Base-by-base conservation (phyloP, 2,888 invertebrate genomes). In the Andrena haemorrhoa region DNA sequence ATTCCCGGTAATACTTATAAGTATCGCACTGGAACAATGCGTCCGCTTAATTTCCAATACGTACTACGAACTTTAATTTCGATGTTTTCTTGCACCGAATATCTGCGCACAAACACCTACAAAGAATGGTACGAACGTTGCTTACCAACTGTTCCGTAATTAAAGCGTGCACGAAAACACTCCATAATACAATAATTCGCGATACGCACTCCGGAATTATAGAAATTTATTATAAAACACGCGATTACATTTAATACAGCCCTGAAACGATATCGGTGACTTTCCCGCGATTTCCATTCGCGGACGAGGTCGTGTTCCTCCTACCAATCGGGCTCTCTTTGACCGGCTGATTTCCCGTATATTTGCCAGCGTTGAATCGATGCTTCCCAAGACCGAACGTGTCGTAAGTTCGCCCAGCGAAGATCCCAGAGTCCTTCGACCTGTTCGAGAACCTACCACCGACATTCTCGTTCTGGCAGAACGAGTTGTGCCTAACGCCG, bases 191-290 rank as follows among this genome's bases (percentile, higher is more conserved):
- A 56, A 51, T 12, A 72, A 72, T 63, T 12, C 41, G 41, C 41
- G 41, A 41, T 41, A 56, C 20, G 51, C 20, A n/a, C 51, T 51
- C 20, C 8, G 20, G 2, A 6, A 20, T 51, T 51, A 66, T 1
- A 33, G 7, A 23, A 26, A 23, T 47, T 8, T n/a, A 64, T 29
- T 1, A 2, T 1, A 2, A 23, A 12, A 4, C 61, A 64, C n/a
- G 49, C 31, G 4, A 41, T 63, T 58, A 31, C 16, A 10, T 72
- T 92, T 78, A 94, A 75, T 94, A 94, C 29, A 94, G 89, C 1
- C 94, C 94, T 0, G 94, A 94, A 29, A 93, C 80, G 58, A 94
- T 86, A 51, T 94, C 94, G 6, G 94, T 94, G 49, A 94, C 94
- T 86, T 94, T 94, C 31, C 91, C 92, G 23, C 92, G 90, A 70